Evolutionary conservation across 2,888 invertebrate species (phyloP).

Genomic region (Rosalia funebris): DNA sequence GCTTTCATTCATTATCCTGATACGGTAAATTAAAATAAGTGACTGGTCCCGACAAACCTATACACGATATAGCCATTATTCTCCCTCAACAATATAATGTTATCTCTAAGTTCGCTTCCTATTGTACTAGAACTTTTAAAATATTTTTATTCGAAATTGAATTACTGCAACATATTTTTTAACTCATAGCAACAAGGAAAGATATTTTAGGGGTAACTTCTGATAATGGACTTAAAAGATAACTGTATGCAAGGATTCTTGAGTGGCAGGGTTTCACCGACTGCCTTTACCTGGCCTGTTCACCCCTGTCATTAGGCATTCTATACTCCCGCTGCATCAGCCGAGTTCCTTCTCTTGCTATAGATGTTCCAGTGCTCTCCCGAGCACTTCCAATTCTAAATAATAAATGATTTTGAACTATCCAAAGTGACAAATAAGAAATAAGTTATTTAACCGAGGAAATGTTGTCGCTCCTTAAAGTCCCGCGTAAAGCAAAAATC

Average conservation of each 20-base stretch:
- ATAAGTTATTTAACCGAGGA: constrained; percentile 2
- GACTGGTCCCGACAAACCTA: background rate
- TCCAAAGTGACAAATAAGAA: constrained; percentile 41
- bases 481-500: too few species aligned
- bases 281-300: constrained; percentile 31
- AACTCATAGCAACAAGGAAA: constrained; percentile 8
- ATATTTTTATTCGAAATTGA: too few species aligned
- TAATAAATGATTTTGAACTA: constrained; percentile 47
- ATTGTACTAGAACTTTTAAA: too few species aligned
- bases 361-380: constrained; percentile 11
- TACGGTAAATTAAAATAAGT: constrained; percentile 18
- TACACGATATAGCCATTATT: background rate
- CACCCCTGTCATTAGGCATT: constrained; percentile 42
- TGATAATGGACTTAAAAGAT: constrained; percentile 30
- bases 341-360: constrained; percentile 23
- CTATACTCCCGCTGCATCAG: constrained; percentile 43
- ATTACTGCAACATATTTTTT: too few species aligned
- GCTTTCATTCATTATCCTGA: constrained; percentile 16
- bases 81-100: background rate
- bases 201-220: constrained; percentile 18
- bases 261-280: constrained; percentile 36
- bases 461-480: constrained; percentile 1
- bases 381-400: constrained; percentile 43
- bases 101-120: too few species aligned
- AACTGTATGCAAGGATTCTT: constrained; percentile 32